Base-by-base conservation (phyloP, 2,113 vertebrate species). In the Notothenia coriiceps region DNA sequence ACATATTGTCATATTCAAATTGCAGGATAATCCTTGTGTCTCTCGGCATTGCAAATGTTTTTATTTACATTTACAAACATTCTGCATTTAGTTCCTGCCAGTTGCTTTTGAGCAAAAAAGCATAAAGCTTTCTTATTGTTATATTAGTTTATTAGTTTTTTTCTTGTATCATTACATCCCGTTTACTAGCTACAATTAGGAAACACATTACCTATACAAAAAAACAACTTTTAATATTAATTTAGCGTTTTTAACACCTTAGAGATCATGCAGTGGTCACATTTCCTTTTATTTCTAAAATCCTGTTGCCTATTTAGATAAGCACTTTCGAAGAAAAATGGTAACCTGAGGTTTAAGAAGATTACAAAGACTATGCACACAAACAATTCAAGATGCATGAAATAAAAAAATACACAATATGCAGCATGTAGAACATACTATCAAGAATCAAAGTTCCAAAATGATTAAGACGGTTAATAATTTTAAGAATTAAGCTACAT, bases 1-100 rank as follows among this genome's bases (percentile, higher is more conserved):
- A 2, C 2, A 12, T 47, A 60, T 70, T n/a, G 44, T 74, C 51
- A 72, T 75, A 89, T 86, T 79, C 69, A 89, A 86, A 90, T 84
- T 50, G 10, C 57, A 67, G 25, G 10, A 69, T 74, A 62, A 59
- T 25, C 5, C 9, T 14, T 20, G 3, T 22, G 5, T 33, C 29
- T 22, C 6, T 75, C 44, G 17, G 60, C 15, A 59, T 70, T 83
- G 81, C 74, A 85, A 76, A 83, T 86, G 35, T 46, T 35, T 17
- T 22, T 6, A 84, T 89, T 75, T 91, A 74, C 20, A 49, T 65
- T 20, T 4, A 17, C 44, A 25, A 49, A 49, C 44, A 64, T 65
- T 64, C 13, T 15, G n/a, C 71, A 29, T 79, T 73, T 70, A 35
- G n/a, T 44, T 64, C 61, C 56, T 35, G 20, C 3, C 0, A n/a